phyloP scores from a whole-genome alignment of 1,140 invertebrate genomes.

The Colletes gigas region DNA sequence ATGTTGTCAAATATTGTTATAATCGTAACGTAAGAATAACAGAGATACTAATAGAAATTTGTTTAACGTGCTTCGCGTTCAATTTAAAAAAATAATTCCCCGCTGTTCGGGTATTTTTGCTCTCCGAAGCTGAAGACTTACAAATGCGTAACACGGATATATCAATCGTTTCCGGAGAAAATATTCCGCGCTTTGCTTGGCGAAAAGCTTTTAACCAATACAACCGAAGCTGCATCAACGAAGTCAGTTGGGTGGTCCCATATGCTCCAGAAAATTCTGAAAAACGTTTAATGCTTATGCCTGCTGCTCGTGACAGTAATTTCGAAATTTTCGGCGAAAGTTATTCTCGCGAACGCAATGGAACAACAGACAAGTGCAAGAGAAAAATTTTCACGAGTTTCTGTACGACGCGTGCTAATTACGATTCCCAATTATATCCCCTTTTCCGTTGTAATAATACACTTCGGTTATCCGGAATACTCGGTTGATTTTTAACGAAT shows the following conservation, averaged over 20 bases:
- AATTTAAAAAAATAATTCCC: slow-evolving; percentile 36
- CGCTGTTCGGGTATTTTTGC: slow-evolving; percentile 21
- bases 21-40: no score
- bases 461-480: not conserved
- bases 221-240: slow-evolving; percentile 26
- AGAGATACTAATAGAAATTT: no score
- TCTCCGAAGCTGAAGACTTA: slow-evolving; percentile 9
- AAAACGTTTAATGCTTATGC: slow-evolving; percentile 31
- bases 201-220: slow-evolving; percentile 60
- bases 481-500: not conserved
- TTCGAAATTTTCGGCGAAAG: not conserved
- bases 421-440: not conserved
- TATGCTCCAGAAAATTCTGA: not conserved
- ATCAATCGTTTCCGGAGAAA: slow-evolving; percentile 52
- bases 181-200: slow-evolving; percentile 35
- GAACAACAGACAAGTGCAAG: no score
- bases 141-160: slow-evolving; percentile 49
- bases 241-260: slow-evolving; percentile 2
- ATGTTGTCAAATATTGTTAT: no score
- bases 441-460: not conserved
- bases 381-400: not conserved
- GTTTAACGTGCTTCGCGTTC: not conserved
- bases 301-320: slow-evolving; percentile 1
- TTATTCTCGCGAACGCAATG: not conserved
- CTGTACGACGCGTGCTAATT: not conserved